A percentile compares a stretch with the other conserved stretches of the same genome.
Evolutionary conservation across 2,888 invertebrate genomes (phyloP).

Genomic region (Drosophila kanekoi): DNA sequence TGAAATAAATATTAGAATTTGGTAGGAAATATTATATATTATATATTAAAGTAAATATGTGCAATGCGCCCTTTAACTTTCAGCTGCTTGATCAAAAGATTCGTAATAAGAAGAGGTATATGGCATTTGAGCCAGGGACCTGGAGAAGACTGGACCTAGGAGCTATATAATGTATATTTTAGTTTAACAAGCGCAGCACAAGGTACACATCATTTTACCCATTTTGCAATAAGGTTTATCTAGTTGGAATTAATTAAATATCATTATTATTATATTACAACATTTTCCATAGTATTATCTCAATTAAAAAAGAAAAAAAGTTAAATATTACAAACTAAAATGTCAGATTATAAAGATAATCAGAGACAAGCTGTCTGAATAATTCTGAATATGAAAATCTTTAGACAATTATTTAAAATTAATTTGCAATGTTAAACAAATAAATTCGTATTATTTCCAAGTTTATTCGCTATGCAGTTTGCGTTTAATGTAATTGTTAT

Average conservation of each 20-base stretch:
- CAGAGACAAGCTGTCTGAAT: conserved; percentile 26
- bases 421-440: conserved; percentile 51
- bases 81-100: no score
- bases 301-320: conserved; percentile 5
- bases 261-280: background rate
- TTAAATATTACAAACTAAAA: conserved; percentile 11
- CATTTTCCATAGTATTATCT: background rate
- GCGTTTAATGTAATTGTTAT: conserved; percentile 73
- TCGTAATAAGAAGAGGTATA: no score
- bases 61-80: no score
- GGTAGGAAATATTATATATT: no score
- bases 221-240: background rate
- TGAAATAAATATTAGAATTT: no score
- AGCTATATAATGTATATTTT: no score
- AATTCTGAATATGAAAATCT: conserved; percentile 15
- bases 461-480: conserved; percentile 39
- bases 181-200: no score
- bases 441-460: conserved; percentile 50
- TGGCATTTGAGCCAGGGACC: no score
- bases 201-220: no score
- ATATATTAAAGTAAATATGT: no score
- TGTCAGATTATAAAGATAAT: conserved; percentile 20
- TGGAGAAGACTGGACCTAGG: no score
- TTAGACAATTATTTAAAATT: conserved; percentile 24
- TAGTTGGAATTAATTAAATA: background rate